phyloP scores from a whole-genome alignment of 2,888 invertebrate genomes.

The Apoderus coryli region DNA sequence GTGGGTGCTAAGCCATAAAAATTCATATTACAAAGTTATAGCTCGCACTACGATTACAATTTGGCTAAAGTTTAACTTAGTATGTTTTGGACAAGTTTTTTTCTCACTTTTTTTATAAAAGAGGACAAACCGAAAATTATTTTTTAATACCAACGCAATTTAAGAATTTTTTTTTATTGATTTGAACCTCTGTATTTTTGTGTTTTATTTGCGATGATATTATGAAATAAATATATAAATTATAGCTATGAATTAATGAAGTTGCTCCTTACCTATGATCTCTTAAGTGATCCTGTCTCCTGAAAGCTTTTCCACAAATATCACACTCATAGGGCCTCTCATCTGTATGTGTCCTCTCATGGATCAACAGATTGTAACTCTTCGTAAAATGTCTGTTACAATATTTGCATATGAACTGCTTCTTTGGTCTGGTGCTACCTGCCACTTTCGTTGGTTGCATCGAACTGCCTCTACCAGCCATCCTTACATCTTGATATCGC shows the following conservation, averaged over 20 bases:
- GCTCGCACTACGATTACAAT: too few relatives aligned
- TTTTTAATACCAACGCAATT: too few relatives aligned
- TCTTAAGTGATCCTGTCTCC: conserved; percentile 85
- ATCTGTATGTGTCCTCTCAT: conserved; percentile 93
- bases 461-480: conserved; percentile 31
- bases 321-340: conserved; percentile 94
- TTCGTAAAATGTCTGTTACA: conserved; percentile 96
- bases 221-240: not conserved
- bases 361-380: conserved; percentile 93
- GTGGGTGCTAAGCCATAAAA: too few relatives aligned
- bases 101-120: too few relatives aligned
- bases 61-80: too few relatives aligned
- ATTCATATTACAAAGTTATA: too few relatives aligned
- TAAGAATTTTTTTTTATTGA: too few relatives aligned
- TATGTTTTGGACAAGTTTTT: too few relatives aligned
- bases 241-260: not conserved
- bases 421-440: conserved; percentile 45
- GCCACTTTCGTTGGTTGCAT: conserved; percentile 30
- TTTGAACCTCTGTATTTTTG: too few relatives aligned
- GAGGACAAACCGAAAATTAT: too few relatives aligned
- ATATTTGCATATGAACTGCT: conserved; percentile 93
- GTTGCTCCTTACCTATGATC: conserved; percentile 58
- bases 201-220: too few relatives aligned
- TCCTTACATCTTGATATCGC: conserved; percentile 22
- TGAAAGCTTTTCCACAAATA: conserved; percentile 90